Evolutionary conservation across 2,797 vertebrate genomes (phyloP), one percentile per base, ranked within the genome.

Genomic region (Halcyon badia): DNA sequence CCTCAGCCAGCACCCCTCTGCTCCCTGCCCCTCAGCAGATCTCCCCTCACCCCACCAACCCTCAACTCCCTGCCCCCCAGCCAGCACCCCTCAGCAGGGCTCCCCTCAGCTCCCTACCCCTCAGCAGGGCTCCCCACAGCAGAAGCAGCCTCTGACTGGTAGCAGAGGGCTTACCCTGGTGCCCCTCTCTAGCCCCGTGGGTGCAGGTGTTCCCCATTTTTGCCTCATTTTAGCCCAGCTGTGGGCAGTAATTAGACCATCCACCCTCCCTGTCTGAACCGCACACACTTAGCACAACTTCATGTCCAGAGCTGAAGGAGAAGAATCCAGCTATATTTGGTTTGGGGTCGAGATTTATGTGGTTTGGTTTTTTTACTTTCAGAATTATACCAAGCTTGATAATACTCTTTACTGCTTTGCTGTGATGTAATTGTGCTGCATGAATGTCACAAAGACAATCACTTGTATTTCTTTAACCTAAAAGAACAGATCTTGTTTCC

Each of bases 101-200:
- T 9, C 14, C 48, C 14, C 58, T 51, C 58, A 70, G 9, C 28
- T 14, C 57, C 6, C 14, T 24, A 8, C 31, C n/a, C 72, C 15
- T 16, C 25, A 3, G 14, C 22, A 8, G 8, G 6, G 3, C 21
- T 48, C 31, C 52, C 18, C 14, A 2, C 20, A 65, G 8, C 31
- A 48, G 13, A 20, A 3, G 0, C 57, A 71, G 22, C 26, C 25
- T 9, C n/a, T 19, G 12, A 11, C 30, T 5, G 4, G 12, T 6
- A 77, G 28, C 35, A 25, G 11, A 21, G 5, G 6, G 2, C 19
- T n/a, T 49, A 7, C 20, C 28, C 10, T 35, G 16, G 6, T 20
- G 11, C 31, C 28, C 19, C 25, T 54, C 24, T 17, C 5, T 11
- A 48, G 22, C 20, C 26, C 61, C 2, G 1, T 0, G 1, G 7